Evolutionary conservation across 2,797 vertebrate species (phyloP).

Genomic region (Kryptolebias ocellatus): DNA sequence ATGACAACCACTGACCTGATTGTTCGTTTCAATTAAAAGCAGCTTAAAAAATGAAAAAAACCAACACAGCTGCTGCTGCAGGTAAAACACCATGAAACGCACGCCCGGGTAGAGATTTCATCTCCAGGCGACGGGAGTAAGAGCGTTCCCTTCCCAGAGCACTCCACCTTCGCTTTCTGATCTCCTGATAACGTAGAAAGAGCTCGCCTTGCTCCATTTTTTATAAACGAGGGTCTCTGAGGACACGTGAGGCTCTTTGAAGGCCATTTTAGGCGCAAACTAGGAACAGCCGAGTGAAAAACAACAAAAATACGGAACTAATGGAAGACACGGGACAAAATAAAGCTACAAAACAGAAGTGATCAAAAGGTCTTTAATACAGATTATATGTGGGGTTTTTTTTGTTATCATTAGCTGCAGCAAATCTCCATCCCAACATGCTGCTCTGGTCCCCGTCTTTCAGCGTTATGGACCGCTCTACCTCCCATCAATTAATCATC

Average conservation of each 20-base stretch:
- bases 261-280: slow-evolving; percentile 36
- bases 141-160: slow-evolving; percentile 43
- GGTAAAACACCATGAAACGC: slow-evolving; percentile 19
- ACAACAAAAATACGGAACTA: not conserved
- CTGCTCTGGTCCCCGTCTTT: slow-evolving; percentile 1
- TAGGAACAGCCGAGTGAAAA: slow-evolving; percentile 22
- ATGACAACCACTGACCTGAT: slow-evolving; percentile 38
- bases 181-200: slow-evolving; percentile 45
- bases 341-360: no score
- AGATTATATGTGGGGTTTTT: not conserved
- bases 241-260: slow-evolving; percentile 10
- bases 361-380: not conserved
- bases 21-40: slow-evolving; percentile 38
- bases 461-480: slow-evolving; percentile 48
- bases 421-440: not conserved
- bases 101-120: slow-evolving; percentile 33
- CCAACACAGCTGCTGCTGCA: not conserved
- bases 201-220: slow-evolving; percentile 71
- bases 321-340: not conserved
- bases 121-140: slow-evolving; percentile 45
- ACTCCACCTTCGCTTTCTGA: slow-evolving; percentile 57
- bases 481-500: slow-evolving; percentile 78
- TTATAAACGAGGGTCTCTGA: slow-evolving; percentile 53
- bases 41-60: no score
- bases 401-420: not conserved